Evolutionary conservation across 2,113 vertebrate genomes (phyloP), one percentile per base, ranked within the genome.

Genomic region (Colossoma macropomum): DNA sequence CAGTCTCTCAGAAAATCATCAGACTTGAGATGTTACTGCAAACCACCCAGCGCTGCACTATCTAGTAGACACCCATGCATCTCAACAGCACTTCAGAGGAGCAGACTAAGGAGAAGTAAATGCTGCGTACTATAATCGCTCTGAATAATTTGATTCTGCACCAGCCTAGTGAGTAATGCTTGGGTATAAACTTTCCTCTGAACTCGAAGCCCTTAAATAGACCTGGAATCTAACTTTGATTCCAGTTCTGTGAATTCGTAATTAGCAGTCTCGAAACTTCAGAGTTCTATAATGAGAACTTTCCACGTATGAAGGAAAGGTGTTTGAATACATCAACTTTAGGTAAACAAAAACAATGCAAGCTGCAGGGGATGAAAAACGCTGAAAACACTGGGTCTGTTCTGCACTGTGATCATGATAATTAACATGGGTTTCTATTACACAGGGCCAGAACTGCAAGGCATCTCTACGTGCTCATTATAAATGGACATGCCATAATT

Each of bases 271-370:
- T 85, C 45, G 0, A 65, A 68, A 81, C 66, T 79, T 86, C 74
- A 27, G 23, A 66, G 54, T 71, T 89, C 87, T 83, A 50, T 89
- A 90, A 92, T 92, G 87, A 91, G 70, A 80, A 66, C 83, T 89
- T 80, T 86, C 75, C 56, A 59, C 65, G 78, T 87, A 84, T 70
- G 72, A 70, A 74, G 41, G 68, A 77, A 69, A 85, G 76, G 21
- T 50, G 56, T 60, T 86, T 50, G 60, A 27, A 54, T 41, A 32
- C 54, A 75, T 45, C 9, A 50, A 15, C 52, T 62, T 48, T 85
- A 79, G 65, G 75, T 54, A 79, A 83, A 82, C 60, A 74, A 78
- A 83, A 86, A 41, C 65, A 84, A 85, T 59, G 83, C 72, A 45
- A 21, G 48, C 62, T 59, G 45, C 75, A 86, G 60, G 54, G 21